These are phyloP conservation scores for Alaudala cheleensis DNA, from an alignment of 2,113 vertebrate species.

Conservation along the genomic window DNA sequence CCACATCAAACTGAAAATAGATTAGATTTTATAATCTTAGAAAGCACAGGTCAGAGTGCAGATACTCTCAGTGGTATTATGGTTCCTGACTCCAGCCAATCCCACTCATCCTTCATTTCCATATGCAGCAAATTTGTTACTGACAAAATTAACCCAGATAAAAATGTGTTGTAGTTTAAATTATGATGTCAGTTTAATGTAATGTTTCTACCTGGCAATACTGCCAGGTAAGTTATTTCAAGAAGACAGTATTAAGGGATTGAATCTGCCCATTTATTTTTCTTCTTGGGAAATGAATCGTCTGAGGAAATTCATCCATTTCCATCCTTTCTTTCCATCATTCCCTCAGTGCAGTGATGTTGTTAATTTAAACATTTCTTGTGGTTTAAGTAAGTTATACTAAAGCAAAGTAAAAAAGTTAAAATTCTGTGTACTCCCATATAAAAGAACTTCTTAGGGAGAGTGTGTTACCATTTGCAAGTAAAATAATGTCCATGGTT, in stretches of 20 bases:
- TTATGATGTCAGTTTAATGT: background rate
- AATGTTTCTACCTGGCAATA: background rate
- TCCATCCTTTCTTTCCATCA: background rate
- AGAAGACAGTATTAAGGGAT: background rate
- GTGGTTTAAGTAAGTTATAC: background rate
- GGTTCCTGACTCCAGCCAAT: background rate
- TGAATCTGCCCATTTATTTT: background rate
- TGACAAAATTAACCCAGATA: background rate
- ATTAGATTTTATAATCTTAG: background rate
- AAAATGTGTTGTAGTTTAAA: background rate
- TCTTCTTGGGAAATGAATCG: background rate
- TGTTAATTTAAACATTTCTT: background rate
- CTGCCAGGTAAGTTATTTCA: background rate
- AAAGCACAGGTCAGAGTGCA: background rate
- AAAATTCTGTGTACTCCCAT: background rate
- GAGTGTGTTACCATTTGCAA: background rate
- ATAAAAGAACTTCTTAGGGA: background rate
- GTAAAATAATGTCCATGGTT: background rate
- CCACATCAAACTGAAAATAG: background rate
- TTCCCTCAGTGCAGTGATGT: background rate
- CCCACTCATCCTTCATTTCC: background rate
- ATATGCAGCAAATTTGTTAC: background rate
- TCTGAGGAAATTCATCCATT: background rate
- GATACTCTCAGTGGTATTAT: background rate
- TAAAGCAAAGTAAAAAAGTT: background rate